Evolutionary conservation across 2,888 invertebrate genomes (phyloP).

Genomic region (Eupithecia subfuscata): DNA sequence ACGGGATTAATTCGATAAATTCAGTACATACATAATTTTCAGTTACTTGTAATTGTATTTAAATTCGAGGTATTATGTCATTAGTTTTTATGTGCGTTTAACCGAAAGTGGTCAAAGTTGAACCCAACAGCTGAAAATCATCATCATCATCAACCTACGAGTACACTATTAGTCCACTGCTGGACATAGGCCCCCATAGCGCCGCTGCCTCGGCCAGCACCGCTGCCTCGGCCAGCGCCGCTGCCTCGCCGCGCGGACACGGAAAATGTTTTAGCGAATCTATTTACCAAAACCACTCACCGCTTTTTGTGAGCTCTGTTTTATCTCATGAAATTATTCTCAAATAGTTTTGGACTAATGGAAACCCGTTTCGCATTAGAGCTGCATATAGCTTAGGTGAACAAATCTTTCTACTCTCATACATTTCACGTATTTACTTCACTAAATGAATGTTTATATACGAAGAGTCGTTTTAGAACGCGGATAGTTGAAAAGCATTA

Average conservation of each 20-base stretch:
- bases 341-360: conserved; percentile 30
- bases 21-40: no score
- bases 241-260: conserved; percentile 55
- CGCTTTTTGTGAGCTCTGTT: conserved; percentile 61
- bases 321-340: conserved; percentile 44
- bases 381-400: background rate
- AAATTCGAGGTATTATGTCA: no score
- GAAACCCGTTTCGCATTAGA: conserved; percentile 16
- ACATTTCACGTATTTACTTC: background rate
- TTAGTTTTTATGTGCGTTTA: no score
- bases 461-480: background rate
- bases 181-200: no score
- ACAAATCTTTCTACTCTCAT: background rate
- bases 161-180: no score
- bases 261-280: conserved; percentile 78
- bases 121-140: no score
- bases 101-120: no score
- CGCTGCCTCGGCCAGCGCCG: conserved; percentile 21
- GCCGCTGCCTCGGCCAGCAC: conserved; percentile 9
- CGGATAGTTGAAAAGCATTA: background rate
- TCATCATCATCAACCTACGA: no score
- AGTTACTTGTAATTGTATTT: no score
- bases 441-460: background rate
- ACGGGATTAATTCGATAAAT: no score
- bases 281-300: conserved; percentile 71